Percentiles rank a stretch among this genome's conserved stretches.
phyloP scores from a whole-genome alignment of 1,140 invertebrate species.

The Nasonia vitripennis region DNA sequence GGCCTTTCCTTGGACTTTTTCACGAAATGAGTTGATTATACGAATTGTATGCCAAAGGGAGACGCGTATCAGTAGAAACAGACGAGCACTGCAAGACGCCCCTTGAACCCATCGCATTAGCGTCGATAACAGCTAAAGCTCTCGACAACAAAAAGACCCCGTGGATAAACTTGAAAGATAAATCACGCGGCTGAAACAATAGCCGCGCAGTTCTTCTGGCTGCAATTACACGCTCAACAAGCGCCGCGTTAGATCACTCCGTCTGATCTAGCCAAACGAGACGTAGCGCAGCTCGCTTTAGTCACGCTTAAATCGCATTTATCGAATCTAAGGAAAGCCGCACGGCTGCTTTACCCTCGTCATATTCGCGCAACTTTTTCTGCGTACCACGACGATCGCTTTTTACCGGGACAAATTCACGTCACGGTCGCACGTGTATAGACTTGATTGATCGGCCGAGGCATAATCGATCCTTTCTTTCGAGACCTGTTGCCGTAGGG shows the following conservation, averaged over 20 bases:
- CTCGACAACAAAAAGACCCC: background rate
- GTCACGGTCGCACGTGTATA: background rate
- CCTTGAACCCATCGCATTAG: background rate
- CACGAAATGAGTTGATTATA: too few species aligned
- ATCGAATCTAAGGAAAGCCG: background rate
- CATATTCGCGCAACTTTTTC: background rate
- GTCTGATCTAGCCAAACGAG: background rate
- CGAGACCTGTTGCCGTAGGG: background rate
- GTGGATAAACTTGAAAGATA: background rate
- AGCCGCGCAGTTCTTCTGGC: background rate
- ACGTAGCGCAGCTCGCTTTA: background rate
- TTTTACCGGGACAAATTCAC: background rate
- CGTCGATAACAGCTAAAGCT: too few species aligned
- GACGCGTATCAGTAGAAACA: background rate
- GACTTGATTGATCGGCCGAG: conserved; percentile 1
- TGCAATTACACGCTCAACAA: conserved; percentile 3
- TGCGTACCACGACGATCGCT: background rate
- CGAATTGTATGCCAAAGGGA: too few species aligned
- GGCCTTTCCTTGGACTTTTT: too few species aligned
- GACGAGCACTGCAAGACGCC: background rate
- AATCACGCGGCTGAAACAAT: background rate
- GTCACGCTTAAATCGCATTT: conserved; percentile 35
- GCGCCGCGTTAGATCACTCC: background rate
- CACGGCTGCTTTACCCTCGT: background rate
- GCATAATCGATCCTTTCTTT: background rate